Percentiles rank a stretch among this genome's conserved stretches.
Conservation (phyloP, 2,113 vertebrate species). For the Petaurus breviceps region DNA sequence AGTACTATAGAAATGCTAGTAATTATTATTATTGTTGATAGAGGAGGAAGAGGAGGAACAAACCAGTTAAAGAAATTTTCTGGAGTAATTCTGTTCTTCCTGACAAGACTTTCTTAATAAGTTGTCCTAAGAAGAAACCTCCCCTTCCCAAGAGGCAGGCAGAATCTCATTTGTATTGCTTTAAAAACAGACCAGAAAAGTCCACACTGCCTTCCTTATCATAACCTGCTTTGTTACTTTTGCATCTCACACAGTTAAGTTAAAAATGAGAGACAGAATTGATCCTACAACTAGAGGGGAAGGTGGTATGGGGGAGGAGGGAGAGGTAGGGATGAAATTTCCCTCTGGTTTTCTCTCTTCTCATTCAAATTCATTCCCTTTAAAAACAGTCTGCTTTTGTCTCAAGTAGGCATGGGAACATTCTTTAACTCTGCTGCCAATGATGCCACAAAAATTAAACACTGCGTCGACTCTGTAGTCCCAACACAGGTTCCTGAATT, state of each 20-base stretch:
- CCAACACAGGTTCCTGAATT: conserved; percentile 70
- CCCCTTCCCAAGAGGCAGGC: conserved; percentile 32
- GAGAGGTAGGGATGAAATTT: conserved; percentile 53
- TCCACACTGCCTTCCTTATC: neutral
- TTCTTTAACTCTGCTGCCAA: conserved; percentile 76
- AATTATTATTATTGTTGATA: neutral
- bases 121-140: neutral
- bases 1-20: neutral
- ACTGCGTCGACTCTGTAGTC: conserved; percentile 73
- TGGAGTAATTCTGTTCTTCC: neutral
- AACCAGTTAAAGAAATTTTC: neutral
- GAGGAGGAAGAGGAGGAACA: neutral
- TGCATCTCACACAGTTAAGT: conserved; percentile 6
- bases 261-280: conserved; percentile 30
- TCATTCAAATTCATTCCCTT: conserved; percentile 64
- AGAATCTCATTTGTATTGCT: neutral
- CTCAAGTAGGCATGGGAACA: conserved; percentile 74
- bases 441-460: conserved; percentile 77
- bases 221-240: conserved; percentile 5
- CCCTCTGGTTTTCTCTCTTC: conserved; percentile 58
- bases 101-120: neutral
- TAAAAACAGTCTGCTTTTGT: conserved; percentile 77
- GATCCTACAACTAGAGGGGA: neutral
- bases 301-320: neutral
- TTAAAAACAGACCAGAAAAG: conserved; percentile 20